phyloP scores from a whole-genome alignment of 1,140 invertebrate genomes.

The Hermetia illucens region DNA sequence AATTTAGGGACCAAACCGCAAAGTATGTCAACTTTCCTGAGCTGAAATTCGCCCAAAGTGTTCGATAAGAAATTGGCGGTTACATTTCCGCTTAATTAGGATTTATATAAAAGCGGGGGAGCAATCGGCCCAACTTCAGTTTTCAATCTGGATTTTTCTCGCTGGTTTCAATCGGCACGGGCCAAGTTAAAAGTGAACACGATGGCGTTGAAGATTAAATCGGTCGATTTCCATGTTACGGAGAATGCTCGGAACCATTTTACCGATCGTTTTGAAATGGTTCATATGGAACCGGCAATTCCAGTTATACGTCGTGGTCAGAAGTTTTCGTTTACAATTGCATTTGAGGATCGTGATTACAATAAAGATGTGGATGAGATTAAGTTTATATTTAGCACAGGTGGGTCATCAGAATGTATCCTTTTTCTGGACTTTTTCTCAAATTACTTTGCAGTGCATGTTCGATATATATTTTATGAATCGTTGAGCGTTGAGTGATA shows the following conservation, averaged over 20 bases:
- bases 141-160: no score
- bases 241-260: neutral
- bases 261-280: neutral
- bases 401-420: neutral
- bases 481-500: neutral
- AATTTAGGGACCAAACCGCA: no score
- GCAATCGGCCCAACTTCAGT: no score
- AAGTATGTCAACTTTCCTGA: no score
- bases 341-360: conserved; percentile 28
- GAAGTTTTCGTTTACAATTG: conserved; percentile 44
- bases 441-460: neutral
- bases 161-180: no score
- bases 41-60: no score
- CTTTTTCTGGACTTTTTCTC: neutral
- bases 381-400: neutral
- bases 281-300: conserved; percentile 12
- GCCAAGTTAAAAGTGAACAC: no score
- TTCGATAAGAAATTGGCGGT: no score
- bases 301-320: conserved; percentile 45
- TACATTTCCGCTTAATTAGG: no score
- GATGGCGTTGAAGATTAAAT: neutral
- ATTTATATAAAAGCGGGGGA: no score
- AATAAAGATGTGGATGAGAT: conserved; percentile 12
- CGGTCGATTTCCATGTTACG: neutral
- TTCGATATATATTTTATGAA: neutral